Percentiles rank a stretch among this genome's conserved stretches.
phyloP scores from a whole-genome alignment of 1,140 invertebrate species.

The Odontomachus brunneus region DNA sequence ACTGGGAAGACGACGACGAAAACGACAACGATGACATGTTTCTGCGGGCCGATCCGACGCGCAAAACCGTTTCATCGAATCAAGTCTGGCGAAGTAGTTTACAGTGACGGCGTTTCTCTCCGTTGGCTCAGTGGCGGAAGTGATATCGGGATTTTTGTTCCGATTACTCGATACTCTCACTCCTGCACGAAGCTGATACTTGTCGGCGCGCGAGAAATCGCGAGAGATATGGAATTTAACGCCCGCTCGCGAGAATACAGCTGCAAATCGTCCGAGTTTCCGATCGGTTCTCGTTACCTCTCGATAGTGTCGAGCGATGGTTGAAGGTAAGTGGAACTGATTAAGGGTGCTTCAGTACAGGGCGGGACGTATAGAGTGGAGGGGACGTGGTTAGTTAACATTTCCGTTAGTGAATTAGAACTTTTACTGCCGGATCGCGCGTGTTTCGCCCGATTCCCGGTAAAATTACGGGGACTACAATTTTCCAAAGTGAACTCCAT shows the following conservation, averaged over 20 bases:
- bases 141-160: constrained; percentile 4
- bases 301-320: constrained; percentile 4
- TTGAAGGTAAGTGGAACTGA: constrained; percentile 33
- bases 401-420: neutral
- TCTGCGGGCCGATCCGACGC: constrained; percentile 1
- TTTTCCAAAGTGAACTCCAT: neutral
- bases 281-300: constrained; percentile 22
- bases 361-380: neutral
- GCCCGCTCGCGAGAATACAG: constrained; percentile 10
- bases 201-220: neutral
- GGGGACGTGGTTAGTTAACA: neutral
- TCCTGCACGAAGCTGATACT: neutral
- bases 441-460: no score
- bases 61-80: constrained; percentile 41
- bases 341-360: constrained; percentile 14
- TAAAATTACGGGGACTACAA: neutral
- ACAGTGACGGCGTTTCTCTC: constrained; percentile 28
- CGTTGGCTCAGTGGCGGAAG: constrained; percentile 16
- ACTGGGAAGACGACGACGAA: neutral
- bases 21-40: constrained; percentile 1
- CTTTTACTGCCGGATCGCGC: neutral
- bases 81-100: constrained; percentile 32
- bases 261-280: constrained; percentile 12
- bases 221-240: neutral
- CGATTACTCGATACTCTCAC: neutral